These are phyloP conservation scores for Sussaba pulchella DNA, from an alignment of 2,888 invertebrate genomes.

Conservation along the genomic window DNA sequence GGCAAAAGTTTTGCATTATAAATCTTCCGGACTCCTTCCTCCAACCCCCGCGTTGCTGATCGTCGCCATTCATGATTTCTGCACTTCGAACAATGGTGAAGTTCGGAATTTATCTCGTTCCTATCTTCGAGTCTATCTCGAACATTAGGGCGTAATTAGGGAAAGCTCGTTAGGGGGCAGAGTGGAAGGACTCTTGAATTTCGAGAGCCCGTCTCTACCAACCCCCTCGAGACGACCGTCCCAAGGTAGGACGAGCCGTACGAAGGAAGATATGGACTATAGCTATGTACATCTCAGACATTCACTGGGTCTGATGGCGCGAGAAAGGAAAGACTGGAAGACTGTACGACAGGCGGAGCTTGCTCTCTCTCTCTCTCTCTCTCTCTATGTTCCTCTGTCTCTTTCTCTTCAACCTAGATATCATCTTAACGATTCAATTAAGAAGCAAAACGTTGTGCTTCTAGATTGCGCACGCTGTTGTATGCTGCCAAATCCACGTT, in stretches of 20 bases:
- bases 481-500: conserved; percentile 11
- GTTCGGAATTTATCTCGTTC: conserved; percentile 30
- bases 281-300: neutral
- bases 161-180: conserved; percentile 61
- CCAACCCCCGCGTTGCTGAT: neutral
- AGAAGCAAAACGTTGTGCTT: conserved; percentile 29
- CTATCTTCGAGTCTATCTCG: conserved; percentile 58
- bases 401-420: conserved; percentile 33
- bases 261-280: conserved; percentile 23
- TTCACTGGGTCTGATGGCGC: conserved; percentile 1
- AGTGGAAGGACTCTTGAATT: conserved; percentile 46
- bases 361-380: too few species aligned
- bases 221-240: conserved; percentile 47
- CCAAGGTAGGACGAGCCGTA: conserved; percentile 23
- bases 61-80: conserved; percentile 10
- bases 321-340: conserved; percentile 13
- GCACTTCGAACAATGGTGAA: conserved; percentile 1
- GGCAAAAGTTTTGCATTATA: conserved; percentile 30
- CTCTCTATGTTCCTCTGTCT: too few species aligned
- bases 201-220: conserved; percentile 35
- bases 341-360: neutral
- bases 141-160: conserved; percentile 65
- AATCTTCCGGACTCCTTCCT: neutral
- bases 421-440: conserved; percentile 58
- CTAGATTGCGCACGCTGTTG: conserved; percentile 11